Evolutionary conservation across 1,140 invertebrate species (phyloP).

Genomic region (Drosophila tsacasi): DNA sequence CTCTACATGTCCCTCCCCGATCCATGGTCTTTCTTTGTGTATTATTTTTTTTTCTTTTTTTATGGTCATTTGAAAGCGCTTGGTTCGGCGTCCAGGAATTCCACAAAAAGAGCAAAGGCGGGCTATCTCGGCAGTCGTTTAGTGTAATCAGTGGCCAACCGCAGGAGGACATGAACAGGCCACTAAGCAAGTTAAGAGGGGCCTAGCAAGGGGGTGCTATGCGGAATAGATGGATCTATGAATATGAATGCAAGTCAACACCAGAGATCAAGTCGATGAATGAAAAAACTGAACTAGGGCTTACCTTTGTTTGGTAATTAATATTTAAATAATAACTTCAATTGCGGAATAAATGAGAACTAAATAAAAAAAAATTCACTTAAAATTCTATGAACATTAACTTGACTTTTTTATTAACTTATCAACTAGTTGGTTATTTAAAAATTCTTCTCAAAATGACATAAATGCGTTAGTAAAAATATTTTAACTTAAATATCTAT

Average conservation of each 20-base stretch:
- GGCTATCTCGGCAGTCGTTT: slow-evolving; percentile 70
- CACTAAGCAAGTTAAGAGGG: not conserved
- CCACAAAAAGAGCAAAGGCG: slow-evolving; percentile 40
- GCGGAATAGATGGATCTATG: slow-evolving; percentile 37
- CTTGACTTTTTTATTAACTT: no score
- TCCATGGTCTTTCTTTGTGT: not conserved
- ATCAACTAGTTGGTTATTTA: not conserved
- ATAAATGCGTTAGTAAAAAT: not conserved
- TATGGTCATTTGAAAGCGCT: slow-evolving; percentile 62
- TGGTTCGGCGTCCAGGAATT: slow-evolving; percentile 57
- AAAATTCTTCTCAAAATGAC: not conserved
- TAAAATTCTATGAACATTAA: no score
- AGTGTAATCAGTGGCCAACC: slow-evolving; percentile 65
- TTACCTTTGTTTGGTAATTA: not conserved
- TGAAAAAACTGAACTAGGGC: slow-evolving; percentile 7
- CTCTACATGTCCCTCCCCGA: slow-evolving; percentile 1
- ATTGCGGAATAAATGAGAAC: not conserved
- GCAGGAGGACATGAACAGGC: slow-evolving; percentile 32
- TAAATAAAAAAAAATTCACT: no score
- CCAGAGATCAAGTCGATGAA: slow-evolving; percentile 28
- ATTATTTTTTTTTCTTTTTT: slow-evolving; percentile 15
- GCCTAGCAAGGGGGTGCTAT: not conserved
- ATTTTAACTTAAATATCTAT: not conserved
- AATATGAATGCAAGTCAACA: slow-evolving; percentile 50
- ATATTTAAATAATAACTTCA: not conserved